phyloP scores from a whole-genome alignment of 2,113 vertebrate species.

The Brachirus orientalis region DNA sequence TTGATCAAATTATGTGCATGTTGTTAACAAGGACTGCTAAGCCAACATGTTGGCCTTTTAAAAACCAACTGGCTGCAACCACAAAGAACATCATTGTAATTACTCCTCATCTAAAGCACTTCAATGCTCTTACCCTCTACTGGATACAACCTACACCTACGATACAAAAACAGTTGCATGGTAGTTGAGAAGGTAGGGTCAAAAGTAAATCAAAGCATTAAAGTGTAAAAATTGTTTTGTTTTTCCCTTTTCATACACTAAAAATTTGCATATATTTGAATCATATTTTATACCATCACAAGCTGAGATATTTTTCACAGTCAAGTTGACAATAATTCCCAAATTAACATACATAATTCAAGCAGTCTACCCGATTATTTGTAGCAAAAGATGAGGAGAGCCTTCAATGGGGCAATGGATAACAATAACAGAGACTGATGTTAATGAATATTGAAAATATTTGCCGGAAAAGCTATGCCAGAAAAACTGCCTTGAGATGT shows the following conservation, averaged over 20 bases:
- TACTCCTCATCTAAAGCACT: conserved; percentile 1
- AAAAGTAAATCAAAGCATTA: no score
- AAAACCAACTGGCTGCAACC: conserved; percentile 9
- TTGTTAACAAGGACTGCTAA: conserved; percentile 9
- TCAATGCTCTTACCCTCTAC: not conserved
- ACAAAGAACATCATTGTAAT: conserved; percentile 8
- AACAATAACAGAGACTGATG: no score
- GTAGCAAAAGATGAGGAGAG: not conserved
- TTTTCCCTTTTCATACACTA: no score
- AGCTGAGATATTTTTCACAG: not conserved
- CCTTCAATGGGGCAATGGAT: no score
- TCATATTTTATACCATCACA: not conserved
- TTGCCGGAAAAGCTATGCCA: no score
- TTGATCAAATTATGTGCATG: conserved; percentile 1
- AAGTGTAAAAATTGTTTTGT: no score
- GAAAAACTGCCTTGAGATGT: not conserved
- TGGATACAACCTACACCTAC: no score
- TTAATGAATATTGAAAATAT: conserved; percentile 13
- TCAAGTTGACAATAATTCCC: not conserved
- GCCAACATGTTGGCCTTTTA: no score
- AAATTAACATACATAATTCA: not conserved
- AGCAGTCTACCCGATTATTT: not conserved
- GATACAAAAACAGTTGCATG: no score
- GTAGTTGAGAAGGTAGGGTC: no score
- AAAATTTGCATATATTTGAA: no score